phyloP scores from a whole-genome alignment of 2,888 invertebrate species.

The Axea sp. region DNA sequence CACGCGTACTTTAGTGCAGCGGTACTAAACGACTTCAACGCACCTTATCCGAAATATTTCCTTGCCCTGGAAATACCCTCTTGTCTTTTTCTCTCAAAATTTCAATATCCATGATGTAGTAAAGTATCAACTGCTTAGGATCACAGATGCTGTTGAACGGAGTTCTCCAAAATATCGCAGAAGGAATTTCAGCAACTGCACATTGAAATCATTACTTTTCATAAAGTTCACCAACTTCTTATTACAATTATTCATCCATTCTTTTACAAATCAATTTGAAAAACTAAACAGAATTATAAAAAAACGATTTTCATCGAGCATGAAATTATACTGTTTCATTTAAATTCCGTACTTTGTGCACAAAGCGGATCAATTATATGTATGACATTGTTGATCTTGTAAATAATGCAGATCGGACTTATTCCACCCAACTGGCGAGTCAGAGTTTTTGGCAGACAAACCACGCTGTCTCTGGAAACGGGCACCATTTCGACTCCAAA shows the following conservation, averaged over 20 bases:
- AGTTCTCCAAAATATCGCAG: constrained; percentile 90
- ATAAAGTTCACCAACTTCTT: too few relatives aligned
- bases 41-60: constrained; percentile 89
- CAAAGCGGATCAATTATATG: constrained; percentile 95
- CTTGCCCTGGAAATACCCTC: constrained; percentile 92
- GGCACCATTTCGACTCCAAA: constrained; percentile 95
- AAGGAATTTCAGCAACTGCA: constrained; percentile 90
- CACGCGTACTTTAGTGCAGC: too few relatives aligned
- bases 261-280: too few relatives aligned
- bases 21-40: too few relatives aligned
- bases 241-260: too few relatives aligned
- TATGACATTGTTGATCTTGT: constrained; percentile 92
- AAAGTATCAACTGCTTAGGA: constrained; percentile 94
- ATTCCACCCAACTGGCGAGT: constrained; percentile 93
- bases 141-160: constrained; percentile 94
- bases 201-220: not conserved
- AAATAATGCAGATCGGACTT: constrained; percentile 91
- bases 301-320: too few relatives aligned
- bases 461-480: constrained; percentile 94
- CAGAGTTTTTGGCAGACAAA: constrained; percentile 92
- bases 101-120: constrained; percentile 96
- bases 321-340: too few relatives aligned
- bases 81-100: constrained; percentile 87
- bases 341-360: constrained; percentile 90
- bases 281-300: too few relatives aligned